Base-by-base conservation (phyloP, 2,797 vertebrate genomes). In the Pempheris klunzingeri region DNA sequence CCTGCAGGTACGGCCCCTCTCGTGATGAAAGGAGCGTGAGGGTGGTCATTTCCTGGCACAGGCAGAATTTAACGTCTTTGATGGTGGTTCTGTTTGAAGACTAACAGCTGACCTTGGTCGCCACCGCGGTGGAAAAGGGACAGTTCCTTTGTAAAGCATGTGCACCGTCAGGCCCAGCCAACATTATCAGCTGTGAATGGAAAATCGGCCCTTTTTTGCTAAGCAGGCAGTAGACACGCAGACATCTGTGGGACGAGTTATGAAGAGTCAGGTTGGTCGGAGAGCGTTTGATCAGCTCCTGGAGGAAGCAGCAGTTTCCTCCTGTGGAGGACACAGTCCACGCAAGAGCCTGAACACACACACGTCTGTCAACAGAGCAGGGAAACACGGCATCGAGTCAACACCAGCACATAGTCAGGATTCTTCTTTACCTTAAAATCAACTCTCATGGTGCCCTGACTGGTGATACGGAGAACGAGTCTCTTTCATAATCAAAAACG, bases 241-340 rank as follows among this genome's bases (percentile, higher is more conserved):
- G 53, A 87, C 80, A 85, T 92, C 74, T 90, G 30, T 73, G 65
- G 79, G 59, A 71, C 43, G 67, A 81, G 70, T 87, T 91, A 66
- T 73, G 53, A 74, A 74, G 70, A 57, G 59, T 73, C 44, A 39
- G 77, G 78, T 68, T 82, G 49, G 78, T 80, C 72, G 43, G 64
- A 70, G 57, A 89, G 83, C 60, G 60, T 94, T 95, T 94, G 86
- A 95, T 94, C 90, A 87, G 81, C 72, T 90, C 9, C 69, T 85
- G 70, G 79, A 90, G 93, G 92, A 94, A 95, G 89, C 88, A 92
- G 92, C 89, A 87, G 91, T 93, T 95, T 95, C 92, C 92, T 93
- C 88, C 64, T 58, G 74, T 85, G 75, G 78, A 84, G 87, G 74
- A 26, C 67, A 82, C 81, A 26, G 43, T 67, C 87, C 86, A 87